Evolutionary conservation across 2,113 vertebrate species (phyloP).

Genomic region (Callorhinus ursinus): DNA sequence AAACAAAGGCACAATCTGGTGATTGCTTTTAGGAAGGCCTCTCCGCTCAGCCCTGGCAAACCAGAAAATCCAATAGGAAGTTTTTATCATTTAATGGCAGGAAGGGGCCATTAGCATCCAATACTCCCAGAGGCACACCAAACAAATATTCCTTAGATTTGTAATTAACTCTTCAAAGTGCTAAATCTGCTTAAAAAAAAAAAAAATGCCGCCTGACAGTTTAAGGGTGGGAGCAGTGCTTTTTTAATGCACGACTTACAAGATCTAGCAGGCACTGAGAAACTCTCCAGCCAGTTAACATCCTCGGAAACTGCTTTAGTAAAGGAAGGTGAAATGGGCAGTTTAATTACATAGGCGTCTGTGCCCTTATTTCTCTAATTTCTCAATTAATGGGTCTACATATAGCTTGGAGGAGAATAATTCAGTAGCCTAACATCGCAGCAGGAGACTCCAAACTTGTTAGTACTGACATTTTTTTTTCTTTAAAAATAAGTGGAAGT

Average conservation of each 20-base stretch:
- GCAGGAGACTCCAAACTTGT: slow-evolving; percentile 59
- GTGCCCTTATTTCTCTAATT: slow-evolving; percentile 80
- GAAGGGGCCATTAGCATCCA: slow-evolving; percentile 75
- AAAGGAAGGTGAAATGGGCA: slow-evolving; percentile 65
- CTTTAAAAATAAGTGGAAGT: slow-evolving; percentile 72
- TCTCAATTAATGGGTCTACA: slow-evolving; percentile 77
- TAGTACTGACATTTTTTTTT: slow-evolving; percentile 65
- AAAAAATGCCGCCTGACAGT: slow-evolving; percentile 64
- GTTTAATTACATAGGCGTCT: slow-evolving; percentile 73
- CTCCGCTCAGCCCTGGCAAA: slow-evolving; percentile 46
- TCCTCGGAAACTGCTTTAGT: slow-evolving; percentile 69
- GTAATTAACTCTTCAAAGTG: slow-evolving; percentile 79
- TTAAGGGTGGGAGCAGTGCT: slow-evolving; percentile 54
- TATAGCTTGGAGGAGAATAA: slow-evolving; percentile 73
- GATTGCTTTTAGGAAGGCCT: slow-evolving; percentile 58
- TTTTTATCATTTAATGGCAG: slow-evolving; percentile 82
- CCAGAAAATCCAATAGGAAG: slow-evolving; percentile 75
- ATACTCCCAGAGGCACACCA: slow-evolving; percentile 62
- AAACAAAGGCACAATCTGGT: slow-evolving; percentile 63
- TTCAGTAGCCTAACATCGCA: slow-evolving; percentile 75
- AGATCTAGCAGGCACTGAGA: slow-evolving; percentile 71
- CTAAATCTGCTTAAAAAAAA: slow-evolving; percentile 73
- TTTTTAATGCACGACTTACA: slow-evolving; percentile 77
- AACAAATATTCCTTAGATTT: slow-evolving; percentile 77
- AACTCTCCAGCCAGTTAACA: slow-evolving; percentile 79